These are phyloP conservation scores for Hoplodrina blanda DNA, from an alignment of 2,888 invertebrate species.

Conservation along the genomic window DNA sequence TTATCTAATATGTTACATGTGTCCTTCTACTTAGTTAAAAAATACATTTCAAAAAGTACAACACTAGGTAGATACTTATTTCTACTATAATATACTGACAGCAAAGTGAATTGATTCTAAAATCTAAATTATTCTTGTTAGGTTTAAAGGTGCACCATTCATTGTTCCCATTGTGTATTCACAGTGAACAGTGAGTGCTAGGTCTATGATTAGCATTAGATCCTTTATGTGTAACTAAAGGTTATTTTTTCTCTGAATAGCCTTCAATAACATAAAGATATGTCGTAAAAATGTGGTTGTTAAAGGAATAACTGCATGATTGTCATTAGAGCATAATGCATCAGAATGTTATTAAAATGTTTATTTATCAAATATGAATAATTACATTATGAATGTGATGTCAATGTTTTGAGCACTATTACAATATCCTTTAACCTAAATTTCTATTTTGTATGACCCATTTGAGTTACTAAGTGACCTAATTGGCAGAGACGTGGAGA, in stretches of 20 bases:
- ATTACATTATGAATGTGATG: neutral
- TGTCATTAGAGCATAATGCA: neutral
- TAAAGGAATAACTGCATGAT: neutral
- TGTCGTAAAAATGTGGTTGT: neutral
- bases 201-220: neutral
- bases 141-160: neutral
- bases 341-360: neutral
- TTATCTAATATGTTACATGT: neutral
- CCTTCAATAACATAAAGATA: neutral
- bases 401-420: slow-evolving; percentile 1
- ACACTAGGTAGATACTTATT: neutral
- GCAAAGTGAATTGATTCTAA: neutral
- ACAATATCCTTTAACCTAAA: slow-evolving; percentile 1
- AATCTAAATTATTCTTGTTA: neutral
- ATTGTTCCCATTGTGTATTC: slow-evolving; percentile 18
- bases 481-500: slow-evolving; percentile 31
- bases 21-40: neutral
- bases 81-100: neutral
- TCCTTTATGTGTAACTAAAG: slow-evolving; percentile 7
- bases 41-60: neutral
- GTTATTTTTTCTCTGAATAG: neutral
- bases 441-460: slow-evolving; percentile 8
- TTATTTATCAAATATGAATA: neutral
- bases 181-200: slow-evolving; percentile 3
- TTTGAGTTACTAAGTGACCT: slow-evolving; percentile 18